Percentiles rank a stretch among this genome's conserved stretches.
Conservation (phyloP, 2,888 invertebrate genomes). For the Lasioglossum leucozonium region DNA sequence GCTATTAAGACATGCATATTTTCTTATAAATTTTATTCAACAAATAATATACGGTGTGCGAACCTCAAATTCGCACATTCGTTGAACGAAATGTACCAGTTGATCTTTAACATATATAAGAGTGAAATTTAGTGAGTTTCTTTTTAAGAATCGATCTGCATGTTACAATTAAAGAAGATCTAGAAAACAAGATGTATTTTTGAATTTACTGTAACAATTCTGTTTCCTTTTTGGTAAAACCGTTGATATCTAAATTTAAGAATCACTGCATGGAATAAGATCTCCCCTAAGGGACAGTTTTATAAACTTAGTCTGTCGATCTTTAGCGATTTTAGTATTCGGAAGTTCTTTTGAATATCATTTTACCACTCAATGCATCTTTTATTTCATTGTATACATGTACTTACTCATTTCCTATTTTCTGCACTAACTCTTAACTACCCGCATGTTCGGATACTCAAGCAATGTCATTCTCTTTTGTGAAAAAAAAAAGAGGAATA, state of each 20-base stretch:
- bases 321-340: constrained; percentile 58
- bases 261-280: constrained; percentile 80
- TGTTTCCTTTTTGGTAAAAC: constrained; percentile 72
- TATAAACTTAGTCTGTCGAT: constrained; percentile 74
- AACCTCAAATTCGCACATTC: not conserved
- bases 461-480: constrained; percentile 37
- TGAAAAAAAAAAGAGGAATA: constrained; percentile 24
- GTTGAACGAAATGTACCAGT: constrained; percentile 6
- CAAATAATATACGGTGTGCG: not conserved
- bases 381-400: constrained; percentile 71
- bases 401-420: constrained; percentile 48
- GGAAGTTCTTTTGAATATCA: constrained; percentile 71
- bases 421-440: constrained; percentile 61
- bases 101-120: not conserved
- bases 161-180: constrained; percentile 71
- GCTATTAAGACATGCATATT: constrained; percentile 65
- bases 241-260: constrained; percentile 82
- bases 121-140: constrained; percentile 34
- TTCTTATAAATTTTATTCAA: constrained; percentile 59
- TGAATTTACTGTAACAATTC: constrained; percentile 64
- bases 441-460: constrained; percentile 60
- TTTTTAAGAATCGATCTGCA: constrained; percentile 66
- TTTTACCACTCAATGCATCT: constrained; percentile 67
- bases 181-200: constrained; percentile 48
- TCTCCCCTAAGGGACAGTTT: constrained; percentile 84